Evolutionary conservation across 2,113 vertebrate genomes (phyloP), one percentile per base, ranked within the genome.

Genomic region (Dinomys branickii): DNA sequence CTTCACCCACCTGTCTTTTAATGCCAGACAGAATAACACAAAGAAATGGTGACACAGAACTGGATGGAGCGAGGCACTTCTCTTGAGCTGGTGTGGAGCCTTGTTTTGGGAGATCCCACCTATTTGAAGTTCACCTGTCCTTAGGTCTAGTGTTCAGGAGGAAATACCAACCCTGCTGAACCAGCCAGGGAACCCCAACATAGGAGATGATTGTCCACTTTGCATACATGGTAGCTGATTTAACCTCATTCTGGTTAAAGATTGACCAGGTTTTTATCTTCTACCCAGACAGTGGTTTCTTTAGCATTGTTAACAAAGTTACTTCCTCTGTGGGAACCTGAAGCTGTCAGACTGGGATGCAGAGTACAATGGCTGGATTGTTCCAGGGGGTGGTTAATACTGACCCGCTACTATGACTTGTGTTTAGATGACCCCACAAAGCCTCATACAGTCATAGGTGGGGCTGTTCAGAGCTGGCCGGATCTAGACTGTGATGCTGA

Each of bases 261-360:
- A 13, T 2, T 17, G 20, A 22, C n/a, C 0, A 56, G 50, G 4
- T 14, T 12, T n/a, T 47, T 22, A 0, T 17, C 22, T 69, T 12
- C 38, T 5, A 20, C n/a, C 38, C 1, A 35, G 22, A 47, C 17
- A 9, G 28, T 52, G 80, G 3, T 50, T 50, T 87, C 41, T 20
- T 17, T 14, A 35, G 65, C 35, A 35, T 24, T 1, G 1, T 7
- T 30, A 1, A 77, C 3, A 22, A 10, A 26, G 13, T 16, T 35
- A 61, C 28, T 20, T 50, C 58, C 30, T 83, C 59, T 90, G 26
- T 30, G 41, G n/a, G 41, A 50, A 61, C n/a, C 1, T n/a, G 56
- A 59, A 38, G 26, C 81, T 35, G 22, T 67, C 16, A 50, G 61
- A 38, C 44, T 2, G 26, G 3, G 5, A 7, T 22, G 26, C 2